These are phyloP conservation scores for Cololabis saira DNA, from an alignment of 2,113 vertebrate genomes.

Conservation along the genomic window DNA sequence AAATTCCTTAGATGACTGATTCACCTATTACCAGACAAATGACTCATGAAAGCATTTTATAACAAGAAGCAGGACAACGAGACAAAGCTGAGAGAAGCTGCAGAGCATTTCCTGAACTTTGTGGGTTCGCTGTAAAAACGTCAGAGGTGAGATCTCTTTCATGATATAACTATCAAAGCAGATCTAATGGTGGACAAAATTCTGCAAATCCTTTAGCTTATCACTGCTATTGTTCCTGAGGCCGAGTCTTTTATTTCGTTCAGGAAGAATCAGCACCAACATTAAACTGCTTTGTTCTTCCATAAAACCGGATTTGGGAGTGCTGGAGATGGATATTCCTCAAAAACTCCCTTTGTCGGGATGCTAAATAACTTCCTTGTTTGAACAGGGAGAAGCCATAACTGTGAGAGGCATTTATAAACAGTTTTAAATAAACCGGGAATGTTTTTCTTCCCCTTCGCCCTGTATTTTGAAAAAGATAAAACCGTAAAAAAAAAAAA, in stretches of 20 bases:
- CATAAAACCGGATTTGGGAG: constrained; percentile 50
- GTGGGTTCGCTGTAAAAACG: constrained; percentile 17
- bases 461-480: constrained; percentile 15
- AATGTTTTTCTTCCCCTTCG: background rate
- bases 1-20: background rate
- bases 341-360: constrained; percentile 33
- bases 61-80: background rate
- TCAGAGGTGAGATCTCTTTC: constrained; percentile 9
- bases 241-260: constrained; percentile 31
- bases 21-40: background rate
- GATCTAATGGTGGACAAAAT: constrained; percentile 25
- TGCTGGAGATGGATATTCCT: constrained; percentile 47
- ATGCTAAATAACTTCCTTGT: constrained; percentile 53
- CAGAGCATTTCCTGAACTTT: background rate
- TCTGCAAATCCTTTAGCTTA: constrained; percentile 61
- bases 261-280: constrained; percentile 39
- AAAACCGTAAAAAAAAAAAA: constrained; percentile 4
- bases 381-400: constrained; percentile 22
- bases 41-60: background rate
- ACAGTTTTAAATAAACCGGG: constrained; percentile 27
- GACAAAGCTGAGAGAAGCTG: background rate
- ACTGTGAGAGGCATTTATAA: constrained; percentile 19
- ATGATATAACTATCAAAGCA: constrained; percentile 41
- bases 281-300: constrained; percentile 67
- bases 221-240: constrained; percentile 30